phyloP scores from a whole-genome alignment of 1,140 invertebrate species.

The Drosophila kanapiae region DNA sequence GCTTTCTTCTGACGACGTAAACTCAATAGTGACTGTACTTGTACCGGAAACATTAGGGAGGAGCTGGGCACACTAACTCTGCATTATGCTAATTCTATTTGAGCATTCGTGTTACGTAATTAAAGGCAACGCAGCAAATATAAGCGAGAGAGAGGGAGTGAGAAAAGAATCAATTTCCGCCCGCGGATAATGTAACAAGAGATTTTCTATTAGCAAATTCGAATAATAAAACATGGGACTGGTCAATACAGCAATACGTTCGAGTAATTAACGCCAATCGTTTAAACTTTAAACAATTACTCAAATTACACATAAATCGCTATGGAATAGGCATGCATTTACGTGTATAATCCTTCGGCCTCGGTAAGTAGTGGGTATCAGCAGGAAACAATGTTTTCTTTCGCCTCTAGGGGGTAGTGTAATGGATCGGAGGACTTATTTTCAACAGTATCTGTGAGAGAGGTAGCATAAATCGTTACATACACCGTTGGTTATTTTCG shows the following conservation, averaged over 20 bases:
- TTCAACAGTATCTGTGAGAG: constrained; percentile 69
- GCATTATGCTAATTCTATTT: constrained; percentile 37
- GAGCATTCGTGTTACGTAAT: constrained; percentile 41
- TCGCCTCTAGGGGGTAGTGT: constrained; percentile 12
- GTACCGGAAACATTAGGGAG: neutral
- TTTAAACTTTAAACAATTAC: constrained; percentile 22
- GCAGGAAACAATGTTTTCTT: constrained; percentile 7
- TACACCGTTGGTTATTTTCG: constrained; percentile 52
- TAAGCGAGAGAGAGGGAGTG: neutral
- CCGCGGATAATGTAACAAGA: constrained; percentile 54
- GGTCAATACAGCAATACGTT: constrained; percentile 16
- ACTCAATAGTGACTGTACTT: constrained; percentile 35
- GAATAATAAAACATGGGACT: constrained; percentile 5
- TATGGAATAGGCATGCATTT: constrained; percentile 65
- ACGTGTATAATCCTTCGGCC: constrained; percentile 33
- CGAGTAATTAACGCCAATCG: constrained; percentile 12
- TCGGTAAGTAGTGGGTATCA: constrained; percentile 3
- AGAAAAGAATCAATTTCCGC: constrained; percentile 51
- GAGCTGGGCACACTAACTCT: neutral
- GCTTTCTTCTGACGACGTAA: constrained; percentile 14
- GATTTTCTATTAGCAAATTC: neutral
- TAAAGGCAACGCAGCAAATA: constrained; percentile 5
- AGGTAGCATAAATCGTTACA: constrained; percentile 75
- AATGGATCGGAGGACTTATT: constrained; percentile 7
- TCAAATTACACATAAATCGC: constrained; percentile 59